Percentiles rank a stretch among this genome's conserved stretches.
These are phyloP conservation scores for Temnothorax rugatulus DNA, from an alignment of 2,888 invertebrate species.

Conservation along the genomic window DNA sequence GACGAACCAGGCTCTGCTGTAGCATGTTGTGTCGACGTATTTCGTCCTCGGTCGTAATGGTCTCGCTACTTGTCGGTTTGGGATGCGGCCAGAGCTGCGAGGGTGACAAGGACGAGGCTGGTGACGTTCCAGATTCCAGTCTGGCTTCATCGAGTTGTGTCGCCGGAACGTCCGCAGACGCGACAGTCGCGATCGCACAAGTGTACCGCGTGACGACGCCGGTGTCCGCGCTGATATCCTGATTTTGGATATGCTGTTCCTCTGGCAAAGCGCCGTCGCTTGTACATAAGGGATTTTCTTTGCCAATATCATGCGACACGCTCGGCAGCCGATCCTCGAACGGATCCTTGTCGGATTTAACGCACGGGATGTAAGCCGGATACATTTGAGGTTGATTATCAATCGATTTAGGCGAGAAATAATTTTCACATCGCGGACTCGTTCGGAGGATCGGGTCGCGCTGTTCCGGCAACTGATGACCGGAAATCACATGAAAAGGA, in stretches of 20 bases:
- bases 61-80: slow-evolving; percentile 54
- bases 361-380: neutral
- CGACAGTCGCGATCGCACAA: slow-evolving; percentile 83
- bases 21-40: slow-evolving; percentile 83
- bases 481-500: neutral
- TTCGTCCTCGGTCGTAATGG: slow-evolving; percentile 72
- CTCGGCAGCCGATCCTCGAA: neutral
- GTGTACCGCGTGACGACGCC: slow-evolving; percentile 84
- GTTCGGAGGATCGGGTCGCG: neutral
- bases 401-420: neutral
- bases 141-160: slow-evolving; percentile 55
- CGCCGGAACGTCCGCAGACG: slow-evolving; percentile 72
- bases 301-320: neutral
- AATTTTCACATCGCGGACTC: slow-evolving; percentile 24
- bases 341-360: neutral
- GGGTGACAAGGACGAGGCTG: slow-evolving; percentile 56
- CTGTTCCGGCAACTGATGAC: slow-evolving; percentile 11
- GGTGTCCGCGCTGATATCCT: slow-evolving; percentile 82
- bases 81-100: slow-evolving; percentile 62
- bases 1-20: slow-evolving; percentile 79
- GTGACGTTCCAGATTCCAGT: slow-evolving; percentile 48
- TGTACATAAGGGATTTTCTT: slow-evolving; percentile 21
- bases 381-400: slow-evolving; percentile 3
- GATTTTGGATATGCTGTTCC: slow-evolving; percentile 82
- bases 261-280: slow-evolving; percentile 64